A percentile compares a stretch with the other conserved stretches of the same genome.
Conservation (phyloP, 1,140 invertebrate species). For the Lycorma delicatula region DNA sequence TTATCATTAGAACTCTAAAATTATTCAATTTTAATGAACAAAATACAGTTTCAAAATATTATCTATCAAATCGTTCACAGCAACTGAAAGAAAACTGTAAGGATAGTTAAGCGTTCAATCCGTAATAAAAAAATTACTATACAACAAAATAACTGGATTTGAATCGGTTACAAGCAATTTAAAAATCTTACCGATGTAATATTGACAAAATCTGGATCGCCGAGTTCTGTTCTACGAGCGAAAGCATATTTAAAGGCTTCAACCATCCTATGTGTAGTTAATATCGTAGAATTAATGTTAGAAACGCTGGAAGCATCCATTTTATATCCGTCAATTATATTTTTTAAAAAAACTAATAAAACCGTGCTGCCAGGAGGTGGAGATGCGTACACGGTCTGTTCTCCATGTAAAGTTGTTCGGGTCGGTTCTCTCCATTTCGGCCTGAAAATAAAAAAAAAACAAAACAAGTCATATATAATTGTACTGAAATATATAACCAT, state of each 20-base stretch:
- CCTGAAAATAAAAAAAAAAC: constrained; percentile 46
- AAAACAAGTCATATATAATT: no score
- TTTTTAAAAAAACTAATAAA: constrained; percentile 70
- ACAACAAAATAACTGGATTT: no score
- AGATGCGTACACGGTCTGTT: constrained; percentile 56
- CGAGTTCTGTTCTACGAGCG: constrained; percentile 73
- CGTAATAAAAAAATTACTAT: no score
- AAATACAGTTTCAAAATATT: no score
- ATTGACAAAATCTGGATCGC: constrained; percentile 67
- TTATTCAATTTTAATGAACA: no score
- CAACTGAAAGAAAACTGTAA: no score
- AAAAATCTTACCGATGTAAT: constrained; percentile 52
- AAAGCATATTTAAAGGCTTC: constrained; percentile 92
- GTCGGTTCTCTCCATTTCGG: constrained; percentile 57
- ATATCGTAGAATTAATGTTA: constrained; percentile 44
- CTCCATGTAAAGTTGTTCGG: constrained; percentile 44
- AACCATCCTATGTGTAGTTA: constrained; percentile 75
- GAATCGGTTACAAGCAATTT: no score
- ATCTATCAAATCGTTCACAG: no score
- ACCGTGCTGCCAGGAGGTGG: constrained; percentile 73
- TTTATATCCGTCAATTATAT: constrained; percentile 66
- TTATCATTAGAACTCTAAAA: no score
- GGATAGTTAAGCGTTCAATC: no score
- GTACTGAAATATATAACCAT: no score
- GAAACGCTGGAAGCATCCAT: constrained; percentile 48